phyloP scores from a whole-genome alignment of 2,113 vertebrate species.

The Glaucomys volans region DNA sequence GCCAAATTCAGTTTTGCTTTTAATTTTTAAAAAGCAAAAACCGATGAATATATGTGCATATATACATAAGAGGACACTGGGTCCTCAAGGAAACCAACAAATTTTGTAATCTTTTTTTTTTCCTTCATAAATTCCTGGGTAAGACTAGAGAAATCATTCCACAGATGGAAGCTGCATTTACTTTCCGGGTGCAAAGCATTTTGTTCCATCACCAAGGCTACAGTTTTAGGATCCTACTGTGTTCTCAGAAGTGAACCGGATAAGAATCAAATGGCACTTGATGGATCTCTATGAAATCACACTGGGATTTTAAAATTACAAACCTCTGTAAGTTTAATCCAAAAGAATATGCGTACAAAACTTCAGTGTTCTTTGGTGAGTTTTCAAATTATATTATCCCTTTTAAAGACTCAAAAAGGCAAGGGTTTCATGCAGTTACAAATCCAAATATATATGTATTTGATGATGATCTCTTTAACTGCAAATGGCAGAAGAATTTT shows the following conservation, averaged over 20 bases:
- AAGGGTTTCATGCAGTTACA: neutral
- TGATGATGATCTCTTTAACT: neutral
- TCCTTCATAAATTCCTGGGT: neutral
- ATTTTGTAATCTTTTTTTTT: neutral
- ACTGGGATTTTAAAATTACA: neutral
- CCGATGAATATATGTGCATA: neutral
- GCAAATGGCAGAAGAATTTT: neutral
- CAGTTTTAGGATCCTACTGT: neutral
- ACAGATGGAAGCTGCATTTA: slow-evolving; percentile 6
- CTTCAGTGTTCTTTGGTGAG: neutral
- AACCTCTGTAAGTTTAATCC: neutral
- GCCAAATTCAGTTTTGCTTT: neutral
- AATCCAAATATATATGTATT: neutral
- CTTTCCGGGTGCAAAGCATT: neutral
- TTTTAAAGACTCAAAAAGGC: neutral
- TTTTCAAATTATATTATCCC: neutral
- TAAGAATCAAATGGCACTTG: neutral
- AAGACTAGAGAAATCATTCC: neutral
- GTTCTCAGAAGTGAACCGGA: neutral
- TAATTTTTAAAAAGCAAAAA: neutral
- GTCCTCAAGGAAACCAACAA: neutral
- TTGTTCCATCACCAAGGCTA: neutral
- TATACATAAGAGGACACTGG: neutral
- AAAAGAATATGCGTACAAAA: neutral
- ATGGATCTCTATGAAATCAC: neutral